Evolutionary conservation across 2,797 vertebrate genomes (phyloP), one percentile per base, ranked within the genome.

Genomic region (Squalus acanthias): DNA sequence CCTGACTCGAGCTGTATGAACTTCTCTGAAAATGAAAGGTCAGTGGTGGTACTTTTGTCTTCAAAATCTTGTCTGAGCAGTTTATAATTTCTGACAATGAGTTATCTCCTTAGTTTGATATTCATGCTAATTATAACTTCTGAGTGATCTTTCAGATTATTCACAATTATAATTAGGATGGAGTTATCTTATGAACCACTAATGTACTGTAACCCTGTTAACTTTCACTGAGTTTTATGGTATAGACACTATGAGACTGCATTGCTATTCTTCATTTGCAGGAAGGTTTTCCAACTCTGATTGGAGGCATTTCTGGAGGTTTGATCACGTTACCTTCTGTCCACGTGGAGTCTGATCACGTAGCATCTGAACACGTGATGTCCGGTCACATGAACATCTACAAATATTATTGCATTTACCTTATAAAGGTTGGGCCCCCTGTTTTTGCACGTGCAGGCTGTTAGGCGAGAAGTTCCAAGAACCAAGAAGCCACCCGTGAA

Each of bases 51-150:
- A 95, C 50, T 76, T 95, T n/a, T 60, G 53, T 76, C 69, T 33
- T 74, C 70, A 95, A 33, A 76, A 74, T 95, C 70, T 17, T 76
- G 94, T 57, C 50, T 74, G 50, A 76, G 72, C 94, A 74, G 94
- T 74, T 53, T 60, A 95, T 53, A 72, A 76, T 95, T 95, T 95
- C 94, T 95, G 94, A 74, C 94, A 95, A 95, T 57, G 70, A 50
- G n/a, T 26, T 50, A 69, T 70, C 67, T 50, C 67, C 93, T 70
- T 72, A 95, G 67, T 72, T 95, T 72, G 94, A 74, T 95, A 76
- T 76, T n/a, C 50, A 76, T 76, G 94, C 70, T 95, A 95, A 95
- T 95, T 95, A 95, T 74, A 95, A 29, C 50, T 95, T 85, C 57
- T 57, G 53, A 74, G 39, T 72, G 50, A 95, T 76, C 69, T 76